Percentiles rank a stretch among this genome's conserved stretches.
Evolutionary conservation across 1,140 invertebrate genomes (phyloP).

Genomic region (Dryas iulia): DNA sequence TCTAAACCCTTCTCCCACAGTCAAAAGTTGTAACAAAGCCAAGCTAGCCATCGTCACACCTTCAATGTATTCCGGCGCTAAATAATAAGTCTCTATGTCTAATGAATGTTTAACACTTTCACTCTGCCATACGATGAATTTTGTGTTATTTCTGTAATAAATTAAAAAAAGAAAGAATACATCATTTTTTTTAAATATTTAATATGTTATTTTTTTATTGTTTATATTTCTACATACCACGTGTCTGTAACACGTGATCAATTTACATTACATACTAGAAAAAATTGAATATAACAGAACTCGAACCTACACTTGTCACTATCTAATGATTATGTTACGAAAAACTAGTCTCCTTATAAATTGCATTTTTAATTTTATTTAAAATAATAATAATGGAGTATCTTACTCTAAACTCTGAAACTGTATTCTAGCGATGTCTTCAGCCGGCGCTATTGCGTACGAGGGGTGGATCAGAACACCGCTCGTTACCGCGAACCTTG

Average conservation of each 20-base stretch:
- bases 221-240: too few species aligned
- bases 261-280: too few species aligned
- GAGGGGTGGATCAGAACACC: constrained; percentile 49
- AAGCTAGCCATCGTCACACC: constrained; percentile 40
- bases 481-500: constrained; percentile 47
- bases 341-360: too few species aligned
- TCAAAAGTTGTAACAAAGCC: constrained; percentile 41
- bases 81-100: constrained; percentile 44
- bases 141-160: constrained; percentile 50
- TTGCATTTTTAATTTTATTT: neutral
- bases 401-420: constrained; percentile 33
- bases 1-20: constrained; percentile 23
- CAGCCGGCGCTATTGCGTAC: constrained; percentile 52
- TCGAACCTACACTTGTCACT: too few species aligned
- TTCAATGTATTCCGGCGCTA: constrained; percentile 46
- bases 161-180: neutral
- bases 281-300: too few species aligned
- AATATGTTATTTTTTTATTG: neutral
- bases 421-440: constrained; percentile 50
- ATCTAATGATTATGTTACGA: too few species aligned
- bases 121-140: constrained; percentile 50
- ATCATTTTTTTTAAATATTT: neutral
- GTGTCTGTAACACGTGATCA: too few species aligned
- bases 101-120: constrained; percentile 38
- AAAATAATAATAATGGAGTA: neutral